These are phyloP conservation scores for Hetaerina titia DNA, from an alignment of 2,888 invertebrate genomes.

Conservation along the genomic window DNA sequence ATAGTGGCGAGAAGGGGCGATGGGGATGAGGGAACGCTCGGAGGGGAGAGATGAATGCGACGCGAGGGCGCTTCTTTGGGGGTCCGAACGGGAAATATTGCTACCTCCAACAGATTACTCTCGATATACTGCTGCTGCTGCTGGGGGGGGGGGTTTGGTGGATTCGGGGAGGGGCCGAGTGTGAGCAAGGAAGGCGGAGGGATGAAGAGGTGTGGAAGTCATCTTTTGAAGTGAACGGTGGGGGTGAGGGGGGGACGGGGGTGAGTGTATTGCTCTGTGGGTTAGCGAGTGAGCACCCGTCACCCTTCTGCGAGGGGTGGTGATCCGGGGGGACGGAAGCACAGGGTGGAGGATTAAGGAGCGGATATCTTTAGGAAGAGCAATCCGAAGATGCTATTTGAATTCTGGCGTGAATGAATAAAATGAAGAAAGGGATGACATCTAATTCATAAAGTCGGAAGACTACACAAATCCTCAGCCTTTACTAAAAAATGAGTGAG, in stretches of 20 bases:
- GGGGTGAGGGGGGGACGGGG: background rate
- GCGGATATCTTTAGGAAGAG: background rate
- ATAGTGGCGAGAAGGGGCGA: background rate
- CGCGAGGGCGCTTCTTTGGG: conserved; percentile 26
- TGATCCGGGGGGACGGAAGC: background rate
- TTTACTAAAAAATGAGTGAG: too few relatives aligned
- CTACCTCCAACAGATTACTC: conserved; percentile 48
- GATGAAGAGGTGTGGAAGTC: background rate
- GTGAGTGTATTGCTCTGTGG: background rate
- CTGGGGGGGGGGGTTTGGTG: background rate
- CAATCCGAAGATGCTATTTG: background rate
- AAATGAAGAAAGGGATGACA: too few relatives aligned
- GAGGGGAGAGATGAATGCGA: background rate
- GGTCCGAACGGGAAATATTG: conserved; percentile 54
- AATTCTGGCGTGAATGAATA: background rate
- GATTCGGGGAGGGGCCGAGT: background rate
- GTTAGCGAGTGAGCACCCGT: background rate
- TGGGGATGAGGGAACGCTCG: background rate
- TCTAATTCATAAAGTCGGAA: too few relatives aligned
- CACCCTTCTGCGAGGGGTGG: background rate
- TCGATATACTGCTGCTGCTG: too few relatives aligned
- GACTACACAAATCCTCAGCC: too few relatives aligned
- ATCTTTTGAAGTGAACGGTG: background rate
- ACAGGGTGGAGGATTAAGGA: background rate
- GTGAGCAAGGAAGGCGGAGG: background rate